A percentile compares a stretch with the other conserved stretches of the same genome.
Conservation (phyloP, 2,797 vertebrate genomes). For the Poecilia wingei region DNA sequence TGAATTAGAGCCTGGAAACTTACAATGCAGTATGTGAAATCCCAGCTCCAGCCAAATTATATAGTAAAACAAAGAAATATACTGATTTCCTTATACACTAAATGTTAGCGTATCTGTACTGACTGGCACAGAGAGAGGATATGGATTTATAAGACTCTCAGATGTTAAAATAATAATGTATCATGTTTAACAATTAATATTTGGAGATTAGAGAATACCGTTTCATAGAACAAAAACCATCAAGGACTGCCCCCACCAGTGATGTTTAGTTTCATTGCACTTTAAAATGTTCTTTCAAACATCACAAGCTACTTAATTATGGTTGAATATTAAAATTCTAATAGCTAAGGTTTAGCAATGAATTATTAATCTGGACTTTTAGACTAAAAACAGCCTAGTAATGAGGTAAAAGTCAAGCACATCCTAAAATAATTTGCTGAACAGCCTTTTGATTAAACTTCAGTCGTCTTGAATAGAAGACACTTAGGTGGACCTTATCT, state of each 20-base stretch:
- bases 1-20: not conserved
- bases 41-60: not conserved
- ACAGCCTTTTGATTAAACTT: not conserved
- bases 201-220: not conserved
- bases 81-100: not conserved
- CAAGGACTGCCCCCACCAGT: not conserved
- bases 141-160: not conserved
- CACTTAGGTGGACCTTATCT: not conserved
- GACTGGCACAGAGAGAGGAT: not conserved
- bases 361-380: not conserved
- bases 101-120: not conserved
- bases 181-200: not conserved
- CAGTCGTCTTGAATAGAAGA: not conserved
- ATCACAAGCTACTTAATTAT: not conserved
- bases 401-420: not conserved
- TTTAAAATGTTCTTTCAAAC: not conserved
- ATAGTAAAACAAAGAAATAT: not conserved
- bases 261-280: not conserved
- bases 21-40: not conserved
- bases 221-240: not conserved
- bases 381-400: not conserved
- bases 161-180: not conserved
- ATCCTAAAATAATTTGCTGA: not conserved
- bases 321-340: not conserved
- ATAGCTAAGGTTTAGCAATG: not conserved